Percentiles rank a stretch among this genome's conserved stretches.
These are phyloP conservation scores for Pleuronectes platessa DNA, from an alignment of 2,113 vertebrate genomes.

Conservation along the genomic window DNA sequence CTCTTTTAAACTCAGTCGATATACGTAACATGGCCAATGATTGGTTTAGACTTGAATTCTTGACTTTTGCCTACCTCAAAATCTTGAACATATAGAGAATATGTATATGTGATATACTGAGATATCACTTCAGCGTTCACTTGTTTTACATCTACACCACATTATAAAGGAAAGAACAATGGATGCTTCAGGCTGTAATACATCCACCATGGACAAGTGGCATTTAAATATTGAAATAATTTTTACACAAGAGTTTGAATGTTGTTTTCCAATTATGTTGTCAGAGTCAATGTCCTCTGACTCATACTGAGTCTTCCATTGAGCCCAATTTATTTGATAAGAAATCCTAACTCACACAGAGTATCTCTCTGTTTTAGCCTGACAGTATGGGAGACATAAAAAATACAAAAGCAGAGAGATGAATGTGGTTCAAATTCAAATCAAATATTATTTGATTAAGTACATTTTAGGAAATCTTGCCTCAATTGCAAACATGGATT, in stretches of 20 bases:
- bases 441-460: background rate
- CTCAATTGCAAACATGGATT: background rate
- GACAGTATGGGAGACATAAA: background rate
- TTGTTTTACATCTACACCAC: background rate
- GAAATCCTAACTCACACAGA: constrained; percentile 4
- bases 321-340: constrained; percentile 27
- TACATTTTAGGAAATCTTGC: background rate
- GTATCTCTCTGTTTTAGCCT: background rate
- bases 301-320: constrained; percentile 14
- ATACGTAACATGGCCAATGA: background rate
- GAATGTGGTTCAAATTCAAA: background rate
- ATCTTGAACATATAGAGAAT: background rate
- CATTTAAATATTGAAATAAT: constrained; percentile 26
- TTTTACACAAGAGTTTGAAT: background rate
- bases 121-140: background rate
- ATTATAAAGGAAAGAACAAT: constrained; percentile 3
- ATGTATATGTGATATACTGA: background rate
- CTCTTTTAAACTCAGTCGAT: too few relatives aligned
- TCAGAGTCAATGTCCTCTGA: constrained; percentile 29
- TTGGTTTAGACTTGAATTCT: background rate
- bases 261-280: constrained; percentile 7
- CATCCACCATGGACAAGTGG: constrained; percentile 10
- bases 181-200: constrained; percentile 12
- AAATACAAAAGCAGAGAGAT: background rate
- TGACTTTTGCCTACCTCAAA: background rate